Base-by-base conservation (phyloP, 2,888 invertebrate species). In the Coelopa pilipes region DNA sequence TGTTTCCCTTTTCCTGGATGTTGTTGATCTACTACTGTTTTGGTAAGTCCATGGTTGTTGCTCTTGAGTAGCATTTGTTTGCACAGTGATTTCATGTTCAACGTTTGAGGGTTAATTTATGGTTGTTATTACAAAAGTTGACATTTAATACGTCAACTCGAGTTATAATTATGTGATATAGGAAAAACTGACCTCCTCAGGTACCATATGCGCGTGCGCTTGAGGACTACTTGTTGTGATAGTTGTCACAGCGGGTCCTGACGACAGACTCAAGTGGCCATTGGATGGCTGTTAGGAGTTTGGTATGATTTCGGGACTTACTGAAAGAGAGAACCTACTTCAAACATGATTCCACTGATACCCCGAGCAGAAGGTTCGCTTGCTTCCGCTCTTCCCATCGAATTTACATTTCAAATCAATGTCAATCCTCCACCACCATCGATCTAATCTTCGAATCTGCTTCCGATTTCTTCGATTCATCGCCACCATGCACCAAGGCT, bases 191-290 rank as follows among this genome's bases (percentile, higher is more conserved):
- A 76, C 71, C 55, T 21, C n/a, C 70, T 70, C 46, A 73, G 72
- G 73, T 63, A 71, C 65, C 59, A 73, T 75, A n/a, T 11, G 3
- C 5, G 53, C 53, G 13, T 9, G 53, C 67, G 49, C 67, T 67
- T 76, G 74, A 76, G 75, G 69, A 75, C 72, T 17, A 60, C 62
- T 45, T 76, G 15, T 78, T 74, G 60, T 10, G 46, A 73, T 75
- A 76, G 75, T 72, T 74, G 72, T 12, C 24, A n/a, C 1, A 62
- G 17, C 13, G 50, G 50, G 7, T 21, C 50, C 21, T 24, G 67
- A 24, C 45, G 67, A 67, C 55, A 67, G 34, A 53, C 55, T 67
- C 1, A 45, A 67, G 67, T 55, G 55, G 45, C 19, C 19, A 15
- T 62, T 34, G 34, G 34, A 34, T 34, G 34, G 34, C 34, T 34